phyloP scores from a whole-genome alignment of 2,797 vertebrate genomes.

The Scyliorhinus canicula region DNA sequence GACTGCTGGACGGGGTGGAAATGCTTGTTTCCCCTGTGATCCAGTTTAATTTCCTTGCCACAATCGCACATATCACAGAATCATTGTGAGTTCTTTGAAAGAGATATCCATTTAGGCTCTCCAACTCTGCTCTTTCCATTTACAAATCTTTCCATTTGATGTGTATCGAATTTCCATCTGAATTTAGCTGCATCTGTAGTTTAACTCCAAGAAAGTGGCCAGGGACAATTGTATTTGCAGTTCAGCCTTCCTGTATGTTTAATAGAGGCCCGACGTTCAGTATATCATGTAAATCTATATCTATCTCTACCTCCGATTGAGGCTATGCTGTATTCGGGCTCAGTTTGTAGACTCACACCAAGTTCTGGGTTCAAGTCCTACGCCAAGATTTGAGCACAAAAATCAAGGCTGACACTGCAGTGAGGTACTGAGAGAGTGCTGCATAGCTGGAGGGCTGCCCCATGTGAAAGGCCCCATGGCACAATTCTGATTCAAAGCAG shows the following conservation, averaged over 20 bases:
- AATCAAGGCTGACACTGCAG: too few relatives aligned
- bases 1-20: background rate
- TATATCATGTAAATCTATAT: background rate
- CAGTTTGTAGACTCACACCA: background rate
- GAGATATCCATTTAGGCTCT: background rate
- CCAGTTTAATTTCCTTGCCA: background rate
- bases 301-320: background rate
- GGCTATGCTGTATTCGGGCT: background rate
- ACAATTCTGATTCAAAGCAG: too few relatives aligned
- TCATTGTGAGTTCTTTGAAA: background rate
- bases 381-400: too few relatives aligned
- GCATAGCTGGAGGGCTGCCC: background rate
- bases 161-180: background rate
- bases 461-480: too few relatives aligned
- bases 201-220: background rate
- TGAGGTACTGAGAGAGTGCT: too few relatives aligned
- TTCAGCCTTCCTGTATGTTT: background rate
- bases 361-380: background rate
- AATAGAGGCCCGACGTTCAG: background rate
- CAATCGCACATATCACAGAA: background rate
- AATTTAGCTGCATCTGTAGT: background rate
- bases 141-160: background rate
- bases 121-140: background rate
- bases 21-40: background rate
- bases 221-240: background rate